phyloP scores from a whole-genome alignment of 2,888 invertebrate species.

The Thera obeliscata region DNA sequence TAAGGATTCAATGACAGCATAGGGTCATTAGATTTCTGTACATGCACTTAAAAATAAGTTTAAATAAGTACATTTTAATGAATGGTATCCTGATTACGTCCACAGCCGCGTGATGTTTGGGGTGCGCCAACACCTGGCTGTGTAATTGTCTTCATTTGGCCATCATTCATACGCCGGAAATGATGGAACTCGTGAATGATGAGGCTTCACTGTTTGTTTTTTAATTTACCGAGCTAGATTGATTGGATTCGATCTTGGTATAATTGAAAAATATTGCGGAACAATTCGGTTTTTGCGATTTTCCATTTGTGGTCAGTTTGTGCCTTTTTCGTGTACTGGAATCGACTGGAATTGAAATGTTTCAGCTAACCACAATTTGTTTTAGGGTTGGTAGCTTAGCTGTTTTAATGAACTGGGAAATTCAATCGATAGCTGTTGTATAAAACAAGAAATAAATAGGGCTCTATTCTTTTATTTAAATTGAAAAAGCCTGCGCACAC shows the following conservation, averaged over 20 bases:
- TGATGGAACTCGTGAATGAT: constrained; percentile 38
- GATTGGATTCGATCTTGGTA: constrained; percentile 31
- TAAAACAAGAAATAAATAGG: not conserved
- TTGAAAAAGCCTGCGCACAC: too few relatives aligned
- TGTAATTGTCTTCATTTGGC: constrained; percentile 40
- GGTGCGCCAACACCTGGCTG: constrained; percentile 37
- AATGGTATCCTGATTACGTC: constrained; percentile 26
- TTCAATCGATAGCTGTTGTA: not conserved
- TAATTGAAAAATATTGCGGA: constrained; percentile 33
- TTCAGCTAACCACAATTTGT: not conserved
- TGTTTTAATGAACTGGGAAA: not conserved
- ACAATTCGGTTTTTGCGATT: constrained; percentile 1
- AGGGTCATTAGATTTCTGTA: too few relatives aligned
- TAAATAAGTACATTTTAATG: constrained; percentile 1
- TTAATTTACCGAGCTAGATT: constrained; percentile 33
- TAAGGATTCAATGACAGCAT: too few relatives aligned
- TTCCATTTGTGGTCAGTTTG: constrained; percentile 14
- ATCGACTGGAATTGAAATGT: constrained; percentile 19
- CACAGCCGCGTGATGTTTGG: constrained; percentile 30
- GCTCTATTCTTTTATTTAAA: too few relatives aligned
- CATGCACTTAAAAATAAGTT: not conserved
- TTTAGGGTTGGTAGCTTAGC: not conserved
- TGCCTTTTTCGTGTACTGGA: constrained; percentile 11
- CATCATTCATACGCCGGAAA: constrained; percentile 42
- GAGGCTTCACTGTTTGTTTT: constrained; percentile 34